Base-by-base conservation (phyloP, 1,140 invertebrate genomes). In the Coptotermes formosanus region DNA sequence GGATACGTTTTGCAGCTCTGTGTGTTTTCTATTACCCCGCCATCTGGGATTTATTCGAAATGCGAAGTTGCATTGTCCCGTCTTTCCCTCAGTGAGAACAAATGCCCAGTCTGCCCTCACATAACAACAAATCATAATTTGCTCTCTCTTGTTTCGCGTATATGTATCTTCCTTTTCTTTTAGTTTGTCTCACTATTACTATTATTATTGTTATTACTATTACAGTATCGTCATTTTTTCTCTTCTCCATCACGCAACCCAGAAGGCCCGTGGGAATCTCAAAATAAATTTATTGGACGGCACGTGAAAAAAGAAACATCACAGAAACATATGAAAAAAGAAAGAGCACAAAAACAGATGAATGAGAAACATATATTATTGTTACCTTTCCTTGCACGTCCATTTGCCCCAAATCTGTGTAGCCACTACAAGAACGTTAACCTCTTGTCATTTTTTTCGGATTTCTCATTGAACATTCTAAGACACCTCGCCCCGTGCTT, bases 51-150 rank as follows among this genome's bases (percentile, higher is more conserved):
- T 75, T 75, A 75, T 75, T 75, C n/a, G 25, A 3, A 75, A 30
- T 8, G 25, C 8, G n/a, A 7, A 16, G 25, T 16, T 12, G n/a
- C n/a, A 25, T 75, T 64, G n/a, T 25, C 1, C 64, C n/a, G 9
- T 30, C 64, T 75, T 75, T 19, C n/a, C 64, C n/a, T 75, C 64
- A 75, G 30, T 75, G 64, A 75, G 64, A 75, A 75, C 64, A 30
- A 75, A 75, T 75, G 64, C 16, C 64, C 64, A 6, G 64, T 1
- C 64, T 75, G 7, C n/a, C n/a, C 64, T 30, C 64, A 75, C 64
- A 75, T 30, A 30, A 75, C 64, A 75, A 75, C n/a, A 75, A 75
- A 75, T 75, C 64, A 75, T 75, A 75, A 75, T 75, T 8, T 75
- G 25, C 19, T 25, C n/a, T 75, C 25, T 75, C 11, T 75, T 30